phyloP scores from a whole-genome alignment of 2,113 vertebrate genomes.

The Myotis lucifugus region DNA sequence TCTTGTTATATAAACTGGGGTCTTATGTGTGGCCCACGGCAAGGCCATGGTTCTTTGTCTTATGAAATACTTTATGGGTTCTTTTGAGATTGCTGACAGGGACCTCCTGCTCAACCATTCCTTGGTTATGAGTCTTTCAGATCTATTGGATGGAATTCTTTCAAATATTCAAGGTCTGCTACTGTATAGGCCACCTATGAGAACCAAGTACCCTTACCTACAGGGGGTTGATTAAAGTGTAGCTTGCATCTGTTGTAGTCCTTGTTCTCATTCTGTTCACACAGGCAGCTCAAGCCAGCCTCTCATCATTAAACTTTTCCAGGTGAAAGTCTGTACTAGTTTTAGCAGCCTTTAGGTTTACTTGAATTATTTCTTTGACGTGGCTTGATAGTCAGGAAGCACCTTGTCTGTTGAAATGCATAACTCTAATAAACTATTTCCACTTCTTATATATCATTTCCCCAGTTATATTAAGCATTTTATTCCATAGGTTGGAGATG shows the following conservation, averaged over 20 bases:
- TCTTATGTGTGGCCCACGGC: not conserved
- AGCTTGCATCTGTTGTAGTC: not conserved
- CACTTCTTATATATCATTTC: not conserved
- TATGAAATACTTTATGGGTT: not conserved
- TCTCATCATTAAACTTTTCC: not conserved
- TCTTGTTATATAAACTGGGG: not conserved
- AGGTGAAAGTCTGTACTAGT: not conserved
- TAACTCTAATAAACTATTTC: not conserved
- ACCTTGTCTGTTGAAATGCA: not conserved
- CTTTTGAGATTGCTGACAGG: not conserved
- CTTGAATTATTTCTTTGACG: not conserved
- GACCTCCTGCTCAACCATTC: not conserved
- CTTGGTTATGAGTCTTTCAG: not conserved
- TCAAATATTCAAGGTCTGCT: not conserved
- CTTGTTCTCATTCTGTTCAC: not conserved
- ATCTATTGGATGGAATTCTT: not conserved
- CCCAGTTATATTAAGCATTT: not conserved
- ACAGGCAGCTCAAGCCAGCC: not conserved
- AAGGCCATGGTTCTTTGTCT: not conserved
- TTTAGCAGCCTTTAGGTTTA: not conserved
- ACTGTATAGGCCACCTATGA: not conserved
- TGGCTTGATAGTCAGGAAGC: not conserved
- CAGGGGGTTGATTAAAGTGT: not conserved
- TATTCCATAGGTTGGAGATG: not conserved
- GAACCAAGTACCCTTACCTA: not conserved